A percentile compares a stretch with the other conserved stretches of the same genome.
Conservation (phyloP, 2,888 invertebrate species). For the Leucoptera coffeella region DNA sequence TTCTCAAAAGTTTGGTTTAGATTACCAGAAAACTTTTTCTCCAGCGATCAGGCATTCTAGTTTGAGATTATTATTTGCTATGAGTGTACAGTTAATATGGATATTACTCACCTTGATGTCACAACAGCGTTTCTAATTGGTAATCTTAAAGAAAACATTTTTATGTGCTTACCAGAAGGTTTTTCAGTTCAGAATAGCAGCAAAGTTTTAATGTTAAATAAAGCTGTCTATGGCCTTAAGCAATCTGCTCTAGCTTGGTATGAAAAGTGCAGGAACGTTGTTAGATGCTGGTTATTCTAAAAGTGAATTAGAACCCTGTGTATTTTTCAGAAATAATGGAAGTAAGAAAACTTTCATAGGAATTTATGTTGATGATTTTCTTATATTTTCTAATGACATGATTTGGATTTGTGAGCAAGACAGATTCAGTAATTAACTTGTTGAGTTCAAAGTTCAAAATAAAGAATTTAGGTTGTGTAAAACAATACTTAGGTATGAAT, state of each 20-base stretch:
- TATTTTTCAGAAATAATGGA: slow-evolving; percentile 1
- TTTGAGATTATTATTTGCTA: slow-evolving; percentile 2
- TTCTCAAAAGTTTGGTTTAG: slow-evolving; percentile 2
- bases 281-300: slow-evolving; percentile 1
- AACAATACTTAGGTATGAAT: neutral
- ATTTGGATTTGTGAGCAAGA: neutral
- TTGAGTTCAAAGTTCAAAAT: slow-evolving; percentile 1
- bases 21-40: slow-evolving; percentile 2
- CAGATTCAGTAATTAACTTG: neutral
- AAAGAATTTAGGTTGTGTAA: neutral
- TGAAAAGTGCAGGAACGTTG: slow-evolving; percentile 1
- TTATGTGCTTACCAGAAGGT: slow-evolving; percentile 2
- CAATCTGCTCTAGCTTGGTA: slow-evolving; percentile 2
- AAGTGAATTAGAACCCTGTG: slow-evolving; percentile 2
- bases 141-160: slow-evolving; percentile 1
- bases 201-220: slow-evolving; percentile 1
- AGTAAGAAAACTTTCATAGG: neutral
- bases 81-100: slow-evolving; percentile 1
- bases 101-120: slow-evolving; percentile 1
- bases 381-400: slow-evolving; percentile 1
- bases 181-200: neutral
- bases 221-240: slow-evolving; percentile 3
- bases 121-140: slow-evolving; percentile 2
- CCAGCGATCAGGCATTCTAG: slow-evolving; percentile 2
- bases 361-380: slow-evolving; percentile 2